Percentiles rank a stretch among this genome's conserved stretches.
Evolutionary conservation across 2,888 invertebrate species (phyloP).

Genomic region (Hypselothyrea guttata): DNA sequence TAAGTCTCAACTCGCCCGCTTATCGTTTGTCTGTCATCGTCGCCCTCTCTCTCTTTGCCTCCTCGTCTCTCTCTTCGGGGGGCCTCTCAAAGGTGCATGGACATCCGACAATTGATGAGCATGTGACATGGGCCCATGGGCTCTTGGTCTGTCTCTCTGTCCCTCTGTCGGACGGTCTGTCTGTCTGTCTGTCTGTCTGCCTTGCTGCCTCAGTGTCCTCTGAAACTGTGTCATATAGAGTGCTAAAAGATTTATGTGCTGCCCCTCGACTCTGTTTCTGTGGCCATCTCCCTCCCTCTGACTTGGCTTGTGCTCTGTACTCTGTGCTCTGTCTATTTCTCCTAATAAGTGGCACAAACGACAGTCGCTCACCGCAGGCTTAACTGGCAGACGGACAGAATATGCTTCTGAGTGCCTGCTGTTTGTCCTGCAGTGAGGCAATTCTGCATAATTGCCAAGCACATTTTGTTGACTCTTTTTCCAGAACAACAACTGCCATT

Average conservation of each 20-base stretch:
- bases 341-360: slow-evolving; percentile 66
- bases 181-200: background rate
- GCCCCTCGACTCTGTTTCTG: slow-evolving; percentile 40
- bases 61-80: background rate
- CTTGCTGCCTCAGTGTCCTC: too few species aligned
- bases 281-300: background rate
- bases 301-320: slow-evolving; percentile 3
- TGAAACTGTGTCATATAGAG: slow-evolving; percentile 78
- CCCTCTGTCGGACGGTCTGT: background rate
- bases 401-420: background rate
- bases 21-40: slow-evolving; percentile 65
- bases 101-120: slow-evolving; percentile 66
- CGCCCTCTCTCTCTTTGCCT: slow-evolving; percentile 14
- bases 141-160: too few species aligned
- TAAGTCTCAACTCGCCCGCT: slow-evolving; percentile 36
- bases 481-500: slow-evolving; percentile 25
- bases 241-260: slow-evolving; percentile 71
- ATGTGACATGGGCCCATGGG: slow-evolving; percentile 26
- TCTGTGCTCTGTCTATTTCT: slow-evolving; percentile 40
- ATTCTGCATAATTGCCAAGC: slow-evolving; percentile 50
- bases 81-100: slow-evolving; percentile 60
- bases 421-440: slow-evolving; percentile 42
- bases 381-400: slow-evolving; percentile 58
- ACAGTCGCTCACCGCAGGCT: slow-evolving; percentile 61
- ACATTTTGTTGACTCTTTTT: slow-evolving; percentile 24